Evolutionary conservation across 2,113 vertebrate species (phyloP), one percentile per base, ranked within the genome.

Genomic region (Pseudois nayaur): DNA sequence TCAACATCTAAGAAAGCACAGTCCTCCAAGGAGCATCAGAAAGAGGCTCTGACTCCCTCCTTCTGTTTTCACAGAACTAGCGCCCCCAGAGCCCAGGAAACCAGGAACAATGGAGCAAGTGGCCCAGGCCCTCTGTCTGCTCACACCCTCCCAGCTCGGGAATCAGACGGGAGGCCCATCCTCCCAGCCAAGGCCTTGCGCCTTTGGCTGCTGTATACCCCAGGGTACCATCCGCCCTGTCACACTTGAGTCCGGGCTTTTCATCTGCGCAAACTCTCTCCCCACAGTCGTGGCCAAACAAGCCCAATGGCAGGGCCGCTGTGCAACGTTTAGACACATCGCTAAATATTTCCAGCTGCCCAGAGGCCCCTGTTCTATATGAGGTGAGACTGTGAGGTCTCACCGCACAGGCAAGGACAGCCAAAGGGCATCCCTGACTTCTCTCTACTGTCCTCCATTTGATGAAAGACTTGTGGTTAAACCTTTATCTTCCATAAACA

Each of bases 401-500:
- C 98, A 97, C 98, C 89, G 92, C 97, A 97, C 96, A 98, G 98
- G 98, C 97, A 97, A 98, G 98, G 98, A 98, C 98, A 98, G 98
- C 98, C 98, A 98, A 98, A 98, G 98, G 98, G 98, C 98, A 98
- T 97, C 98, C 98, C 98, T 86, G 91, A 97, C 97, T 98, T 98
- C 98, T 98, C 98, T 96, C 98, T 98, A 98, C 98, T 98, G 98
- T 98, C 98, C 98, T 98, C 97, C 95, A 97, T 99, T 98, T 99
- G 98, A 99, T 98, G 98, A 99, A 99, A 99, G 98, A 99, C 98
- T 98, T 99, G 98, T 97, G 98, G 98, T 98, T 98, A 98, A 98
- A 98, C 98, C 98, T 98, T 98, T 99, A 99, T 99, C 98, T 99
- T 98, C 97, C 96, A 98, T 98, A 98, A 98, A 99, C 97, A 98